These are phyloP conservation scores for Prunella fulvescens DNA, from an alignment of 2,113 vertebrate genomes.

Conservation along the genomic window DNA sequence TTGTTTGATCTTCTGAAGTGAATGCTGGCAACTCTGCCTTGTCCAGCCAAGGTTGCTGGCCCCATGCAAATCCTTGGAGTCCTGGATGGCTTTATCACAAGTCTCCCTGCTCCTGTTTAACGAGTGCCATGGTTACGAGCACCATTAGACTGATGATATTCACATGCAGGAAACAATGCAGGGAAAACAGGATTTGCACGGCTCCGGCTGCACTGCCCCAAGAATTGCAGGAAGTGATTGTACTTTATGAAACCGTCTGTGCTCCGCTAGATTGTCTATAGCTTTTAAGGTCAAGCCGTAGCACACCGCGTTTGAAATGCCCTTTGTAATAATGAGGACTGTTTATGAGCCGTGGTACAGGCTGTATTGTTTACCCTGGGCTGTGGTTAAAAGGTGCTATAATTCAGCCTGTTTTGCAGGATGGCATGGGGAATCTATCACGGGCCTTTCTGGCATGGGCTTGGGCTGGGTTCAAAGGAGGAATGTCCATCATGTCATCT, in stretches of 20 bases:
- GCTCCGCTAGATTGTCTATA: slow-evolving; percentile 90
- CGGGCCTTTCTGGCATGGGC: slow-evolving; percentile 52
- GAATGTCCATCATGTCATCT: slow-evolving; percentile 48
- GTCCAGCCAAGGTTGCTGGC: slow-evolving; percentile 10
- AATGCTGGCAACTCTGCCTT: neutral
- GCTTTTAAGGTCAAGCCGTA: slow-evolving; percentile 78
- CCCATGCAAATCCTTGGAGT: slow-evolving; percentile 42
- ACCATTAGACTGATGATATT: slow-evolving; percentile 79
- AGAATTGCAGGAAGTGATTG: slow-evolving; percentile 99
- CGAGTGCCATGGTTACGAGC: slow-evolving; percentile 83
- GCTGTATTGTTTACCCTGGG: slow-evolving; percentile 77
- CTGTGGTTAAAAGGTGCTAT: slow-evolving; percentile 66
- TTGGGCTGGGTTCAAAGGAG: slow-evolving; percentile 67
- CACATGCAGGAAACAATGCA: slow-evolving; percentile 90
- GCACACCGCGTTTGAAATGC: slow-evolving; percentile 72
- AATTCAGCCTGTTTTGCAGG: slow-evolving; percentile 67
- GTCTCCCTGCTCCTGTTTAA: slow-evolving; percentile 66
- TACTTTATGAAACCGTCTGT: slow-evolving; percentile 94
- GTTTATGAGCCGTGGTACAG: slow-evolving; percentile 78
- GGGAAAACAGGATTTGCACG: slow-evolving; percentile 99
- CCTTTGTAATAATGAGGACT: slow-evolving; percentile 81
- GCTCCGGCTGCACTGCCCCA: slow-evolving; percentile 90
- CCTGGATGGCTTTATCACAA: slow-evolving; percentile 71
- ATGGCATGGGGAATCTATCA: slow-evolving; percentile 73
- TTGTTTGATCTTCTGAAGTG: neutral